A percentile compares a stretch with the other conserved stretches of the same genome.
These are phyloP conservation scores for Drosophila prosaltans DNA, from an alignment of 1,140 invertebrate genomes.

Conservation along the genomic window DNA sequence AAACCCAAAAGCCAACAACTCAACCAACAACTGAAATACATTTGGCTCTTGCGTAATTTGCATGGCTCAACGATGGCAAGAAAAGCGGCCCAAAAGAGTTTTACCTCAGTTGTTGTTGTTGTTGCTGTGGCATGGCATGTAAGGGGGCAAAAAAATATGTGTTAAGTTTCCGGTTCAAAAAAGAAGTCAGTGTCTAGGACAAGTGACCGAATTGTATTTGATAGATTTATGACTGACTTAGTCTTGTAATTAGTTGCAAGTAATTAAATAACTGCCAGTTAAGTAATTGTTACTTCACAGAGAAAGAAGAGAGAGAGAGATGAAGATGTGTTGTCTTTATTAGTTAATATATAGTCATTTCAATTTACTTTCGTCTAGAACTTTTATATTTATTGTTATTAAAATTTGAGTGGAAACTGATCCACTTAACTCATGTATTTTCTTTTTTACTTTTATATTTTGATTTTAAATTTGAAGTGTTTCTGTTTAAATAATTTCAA, in stretches of 20 bases:
- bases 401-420: too few species aligned
- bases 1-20: constrained; percentile 15
- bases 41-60: constrained; percentile 76
- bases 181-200: constrained; percentile 79
- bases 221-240: not conserved
- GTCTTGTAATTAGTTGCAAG: constrained; percentile 17
- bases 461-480: too few species aligned
- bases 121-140: not conserved
- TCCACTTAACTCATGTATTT: too few species aligned
- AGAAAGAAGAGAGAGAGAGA: not conserved
- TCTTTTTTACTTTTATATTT: too few species aligned
- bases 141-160: constrained; percentile 45
- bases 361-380: too few species aligned
- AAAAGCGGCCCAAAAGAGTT: constrained; percentile 48
- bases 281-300: not conserved
- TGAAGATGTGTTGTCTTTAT: constrained; percentile 38
- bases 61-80: constrained; percentile 55
- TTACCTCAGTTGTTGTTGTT: constrained; percentile 50
- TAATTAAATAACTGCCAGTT: constrained; percentile 26
- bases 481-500: too few species aligned
- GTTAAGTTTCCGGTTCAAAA: constrained; percentile 67
- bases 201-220: constrained; percentile 50
- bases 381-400: too few species aligned
- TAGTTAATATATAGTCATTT: too few species aligned
- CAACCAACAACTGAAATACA: constrained; percentile 50